phyloP scores from a whole-genome alignment of 1,140 invertebrate species.

The Probaryconus sp. region DNA sequence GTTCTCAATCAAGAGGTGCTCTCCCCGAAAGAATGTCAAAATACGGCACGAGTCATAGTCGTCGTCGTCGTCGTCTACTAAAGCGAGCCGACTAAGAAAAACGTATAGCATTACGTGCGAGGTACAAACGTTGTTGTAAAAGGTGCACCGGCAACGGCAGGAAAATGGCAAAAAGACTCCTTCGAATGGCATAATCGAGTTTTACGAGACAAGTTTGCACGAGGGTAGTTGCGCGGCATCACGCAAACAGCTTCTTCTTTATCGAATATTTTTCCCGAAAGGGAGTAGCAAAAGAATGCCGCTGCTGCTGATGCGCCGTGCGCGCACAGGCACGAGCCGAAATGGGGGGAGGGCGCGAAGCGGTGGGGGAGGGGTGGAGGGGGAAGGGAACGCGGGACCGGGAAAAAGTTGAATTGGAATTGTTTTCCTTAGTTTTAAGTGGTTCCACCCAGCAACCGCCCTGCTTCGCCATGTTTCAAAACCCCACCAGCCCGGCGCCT shows the following conservation, averaged over 20 bases:
- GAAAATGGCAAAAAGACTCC: slow-evolving; percentile 50
- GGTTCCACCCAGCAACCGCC: slow-evolving; percentile 58
- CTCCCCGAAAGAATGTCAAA: too few species aligned
- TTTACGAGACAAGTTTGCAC: slow-evolving; percentile 58
- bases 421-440: slow-evolving; percentile 72
- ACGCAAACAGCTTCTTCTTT: slow-evolving; percentile 61
- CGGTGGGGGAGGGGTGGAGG: slow-evolving; percentile 8
- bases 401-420: slow-evolving; percentile 71
- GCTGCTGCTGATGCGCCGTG: slow-evolving; percentile 31
- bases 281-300: slow-evolving; percentile 54
- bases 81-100: too few species aligned
- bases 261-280: slow-evolving; percentile 62
- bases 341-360: slow-evolving; percentile 16
- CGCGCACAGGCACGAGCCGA: neutral
- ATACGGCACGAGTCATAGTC: too few species aligned
- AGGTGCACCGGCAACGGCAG: slow-evolving; percentile 15
- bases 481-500: slow-evolving; percentile 38
- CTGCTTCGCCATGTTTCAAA: slow-evolving; percentile 63
- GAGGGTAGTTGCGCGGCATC: slow-evolving; percentile 50
- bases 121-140: slow-evolving; percentile 28
- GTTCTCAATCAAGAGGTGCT: too few species aligned
- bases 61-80: too few species aligned
- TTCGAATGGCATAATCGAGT: slow-evolving; percentile 53
- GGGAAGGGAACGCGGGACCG: slow-evolving; percentile 21
- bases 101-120: slow-evolving; percentile 4